Evolutionary conservation across 2,113 vertebrate species (phyloP), one percentile per base, ranked within the genome.

Genomic region (Larimichthys crocea): DNA sequence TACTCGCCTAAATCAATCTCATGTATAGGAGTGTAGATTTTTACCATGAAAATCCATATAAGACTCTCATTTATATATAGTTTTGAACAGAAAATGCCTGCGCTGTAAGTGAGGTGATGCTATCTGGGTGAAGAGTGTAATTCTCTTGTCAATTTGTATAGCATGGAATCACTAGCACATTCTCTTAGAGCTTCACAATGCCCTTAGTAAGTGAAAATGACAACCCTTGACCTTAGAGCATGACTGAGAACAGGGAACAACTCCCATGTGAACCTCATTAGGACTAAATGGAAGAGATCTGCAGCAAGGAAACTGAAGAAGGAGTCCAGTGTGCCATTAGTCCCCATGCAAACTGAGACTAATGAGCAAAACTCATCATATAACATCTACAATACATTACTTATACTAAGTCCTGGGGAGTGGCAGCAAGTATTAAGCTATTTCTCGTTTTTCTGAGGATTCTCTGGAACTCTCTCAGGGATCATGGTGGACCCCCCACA

Each of bases 261-360:
- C 82, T 86, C 82, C 84, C 86, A 31, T 7, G 42, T 72, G 78
- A 74, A 65, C 48, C 76, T 89, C 79, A 88, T 90, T 88, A 86
- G 50, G 56, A 55, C 42, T 53, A 65, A 78, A 83, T 72, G 60
- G 69, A 62, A 55, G 76, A 63, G 73, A 76, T 84, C 20, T 76
- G 69, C 80, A 31, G 73, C 10, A 14, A 42, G 40, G 35, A 49
- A 56, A 59, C 59, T 10, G 57, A 46, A 31, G 24, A 64, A 57
- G 63, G 46, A 65, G 61, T 52, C 63, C 72, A 44, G 26, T 10
- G 40, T 74, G 76, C 68, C 66, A 56, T 80, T 70, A 57, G 73
- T 74, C 55, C 59, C 56, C 42, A 29, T 72, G 82, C 70, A 83
- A 83, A 79, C 67, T 52, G 20, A 63, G 35, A 76, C 70, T 87